A percentile compares a stretch with the other conserved stretches of the same genome.
Conservation (phyloP, 2,113 vertebrate species). For the Delphinus delphis region DNA sequence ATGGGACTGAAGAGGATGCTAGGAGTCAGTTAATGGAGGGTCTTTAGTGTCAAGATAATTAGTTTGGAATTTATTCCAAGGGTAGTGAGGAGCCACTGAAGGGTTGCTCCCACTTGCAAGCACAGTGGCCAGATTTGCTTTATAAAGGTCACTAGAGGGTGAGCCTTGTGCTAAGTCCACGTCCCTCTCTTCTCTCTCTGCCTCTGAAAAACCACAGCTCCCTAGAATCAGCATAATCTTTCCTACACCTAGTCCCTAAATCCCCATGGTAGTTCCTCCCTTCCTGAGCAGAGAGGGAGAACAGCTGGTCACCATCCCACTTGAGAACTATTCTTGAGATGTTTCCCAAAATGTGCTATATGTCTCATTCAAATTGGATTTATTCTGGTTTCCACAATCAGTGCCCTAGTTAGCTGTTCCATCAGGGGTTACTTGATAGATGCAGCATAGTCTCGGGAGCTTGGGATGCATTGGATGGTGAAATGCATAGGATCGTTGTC, state of each 20-base stretch:
- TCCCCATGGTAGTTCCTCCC: not conserved
- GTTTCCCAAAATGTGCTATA: slow-evolving; percentile 75
- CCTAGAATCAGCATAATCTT: not conserved
- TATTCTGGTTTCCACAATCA: slow-evolving; percentile 66
- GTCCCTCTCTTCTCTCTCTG: not conserved
- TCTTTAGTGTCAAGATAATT: not conserved
- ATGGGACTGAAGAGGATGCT: not conserved
- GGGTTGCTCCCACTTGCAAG: not conserved
- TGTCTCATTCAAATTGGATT: slow-evolving; percentile 74
- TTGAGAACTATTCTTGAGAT: slow-evolving; percentile 75
- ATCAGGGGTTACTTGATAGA: slow-evolving; percentile 28
- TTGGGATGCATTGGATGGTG: not conserved
- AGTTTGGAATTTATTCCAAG: not conserved
- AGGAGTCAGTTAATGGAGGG: not conserved
- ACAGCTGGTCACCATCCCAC: slow-evolving; percentile 79
- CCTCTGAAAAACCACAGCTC: not conserved
- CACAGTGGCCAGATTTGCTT: not conserved
- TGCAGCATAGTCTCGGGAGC: not conserved
- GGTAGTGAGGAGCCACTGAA: not conserved
- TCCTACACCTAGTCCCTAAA: not conserved
- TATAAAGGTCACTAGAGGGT: not conserved
- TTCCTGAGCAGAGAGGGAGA: slow-evolving; percentile 41
- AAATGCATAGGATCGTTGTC: not conserved
- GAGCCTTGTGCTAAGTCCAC: not conserved
- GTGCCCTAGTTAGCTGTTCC: slow-evolving; percentile 69